Conservation (phyloP, 1,140 invertebrate species). For the Papilio aristodemus region DNA sequence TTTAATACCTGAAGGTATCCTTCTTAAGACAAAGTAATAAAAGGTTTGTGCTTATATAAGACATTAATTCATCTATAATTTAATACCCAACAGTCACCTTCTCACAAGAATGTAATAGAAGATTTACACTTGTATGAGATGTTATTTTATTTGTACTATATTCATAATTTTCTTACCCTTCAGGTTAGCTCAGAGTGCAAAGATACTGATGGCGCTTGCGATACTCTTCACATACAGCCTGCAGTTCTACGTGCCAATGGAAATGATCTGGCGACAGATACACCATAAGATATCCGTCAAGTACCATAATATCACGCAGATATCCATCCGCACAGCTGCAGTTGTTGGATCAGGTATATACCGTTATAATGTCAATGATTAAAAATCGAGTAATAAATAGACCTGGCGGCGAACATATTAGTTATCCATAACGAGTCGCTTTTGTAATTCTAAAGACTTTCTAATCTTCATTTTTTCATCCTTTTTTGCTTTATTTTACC, state of each 20-base stretch:
- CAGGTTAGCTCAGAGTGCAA: constrained; percentile 87
- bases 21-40: too few relatives aligned
- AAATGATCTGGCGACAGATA: constrained; percentile 86
- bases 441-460: neutral
- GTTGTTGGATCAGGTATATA: constrained; percentile 69
- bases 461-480: too few relatives aligned
- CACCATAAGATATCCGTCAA: constrained; percentile 79
- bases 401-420: neutral
- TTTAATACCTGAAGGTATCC: too few relatives aligned
- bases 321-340: constrained; percentile 80
- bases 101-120: too few relatives aligned
- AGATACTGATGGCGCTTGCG: constrained; percentile 91
- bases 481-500: too few relatives aligned
- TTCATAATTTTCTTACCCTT: constrained; percentile 35
- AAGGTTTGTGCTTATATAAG: too few relatives aligned
- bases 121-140: neutral
- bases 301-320: constrained; percentile 85
- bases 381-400: too few relatives aligned
- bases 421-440: neutral
- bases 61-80: too few relatives aligned
- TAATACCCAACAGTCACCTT: too few relatives aligned
- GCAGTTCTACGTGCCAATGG: constrained; percentile 95
- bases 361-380: neutral
- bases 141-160: neutral
- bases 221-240: constrained; percentile 95